Base-by-base conservation (phyloP, 2,113 vertebrate species). In the Myocastor coypus region DNA sequence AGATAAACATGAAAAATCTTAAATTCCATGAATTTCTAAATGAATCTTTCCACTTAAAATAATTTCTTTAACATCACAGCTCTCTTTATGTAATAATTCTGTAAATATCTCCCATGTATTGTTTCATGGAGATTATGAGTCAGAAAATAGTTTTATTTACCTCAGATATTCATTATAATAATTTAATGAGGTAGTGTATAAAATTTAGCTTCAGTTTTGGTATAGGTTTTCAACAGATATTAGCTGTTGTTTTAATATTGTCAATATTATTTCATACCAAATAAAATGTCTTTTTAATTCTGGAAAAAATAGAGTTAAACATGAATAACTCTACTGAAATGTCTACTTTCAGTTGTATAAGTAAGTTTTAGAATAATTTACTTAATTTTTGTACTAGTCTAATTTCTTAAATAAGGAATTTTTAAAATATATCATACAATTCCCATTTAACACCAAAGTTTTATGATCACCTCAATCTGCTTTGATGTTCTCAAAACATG, bases 251-350 rank as follows among this genome's bases (percentile, higher is more conserved):
- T 84, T 95, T 71, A 71, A 90, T 73, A 90, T 83, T 55, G 34
- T 14, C 4, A 46, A 66, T 77, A 28, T 75, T 85, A 55, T 52
- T 78, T 37, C 71, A 85, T 52, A 24, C 0, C 30, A 26, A 22
- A 30, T 32, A 73, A 84, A 87, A 87, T 63, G 16, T n/a, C 32
- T 86, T 68, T 68, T 34, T 26, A 40, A 80, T 96, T 95, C 77
- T 81, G 40, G 59, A 90, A 83, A 86, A 17, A 34, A 80, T 3
- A 92, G 16, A 87, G 63, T 50, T 40, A 87, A 81, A 66, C 20
- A 40, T 77, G 80, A 83, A 81, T 75, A 84, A 50, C 89, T 87
- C 37, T 50, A 26, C 4, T 80, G n/a, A 75, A 84, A 46, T 61
- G 37, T 26, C 20, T 64, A 64, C 6, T 75, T 77, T 73, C 32